These are phyloP conservation scores for Antrozous pallidus DNA, from an alignment of 2,797 vertebrate species.

Conservation along the genomic window DNA sequence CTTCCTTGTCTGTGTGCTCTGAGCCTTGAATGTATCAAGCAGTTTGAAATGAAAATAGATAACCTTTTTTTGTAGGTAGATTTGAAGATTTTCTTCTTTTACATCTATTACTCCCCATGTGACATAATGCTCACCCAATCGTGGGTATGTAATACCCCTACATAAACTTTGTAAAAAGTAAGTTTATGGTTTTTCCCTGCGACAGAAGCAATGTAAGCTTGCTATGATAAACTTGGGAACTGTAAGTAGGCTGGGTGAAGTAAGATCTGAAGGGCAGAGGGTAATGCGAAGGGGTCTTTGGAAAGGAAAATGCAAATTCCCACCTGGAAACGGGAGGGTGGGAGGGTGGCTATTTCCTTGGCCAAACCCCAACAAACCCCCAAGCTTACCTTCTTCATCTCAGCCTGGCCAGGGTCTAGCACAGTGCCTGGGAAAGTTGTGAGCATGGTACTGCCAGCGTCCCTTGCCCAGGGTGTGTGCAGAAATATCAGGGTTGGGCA, in stretches of 20 bases:
- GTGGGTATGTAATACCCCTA: not conserved
- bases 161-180: not conserved
- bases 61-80: not conserved
- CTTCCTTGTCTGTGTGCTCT: not conserved
- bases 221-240: not conserved
- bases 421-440: not conserved
- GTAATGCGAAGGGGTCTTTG: not conserved
- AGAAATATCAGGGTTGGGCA: not conserved
- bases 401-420: no score
- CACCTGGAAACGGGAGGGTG: not conserved
- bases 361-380: not conserved
- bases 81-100: not conserved
- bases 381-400: fast-evolving
- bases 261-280: not conserved
- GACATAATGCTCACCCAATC: not conserved
- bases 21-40: not conserved
- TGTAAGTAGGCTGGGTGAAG: not conserved
- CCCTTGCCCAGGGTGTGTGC: not conserved
- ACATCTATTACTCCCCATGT: not conserved
- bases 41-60: not conserved
- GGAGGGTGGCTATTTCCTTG: not conserved
- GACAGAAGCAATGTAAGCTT: not conserved
- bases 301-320: not conserved
- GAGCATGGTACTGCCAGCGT: not conserved
- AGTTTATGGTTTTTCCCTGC: not conserved